Evolutionary conservation across 2,888 invertebrate species (phyloP), one percentile per base, ranked within the genome.

Genomic region (Gymnoscelis rufifasciata): DNA sequence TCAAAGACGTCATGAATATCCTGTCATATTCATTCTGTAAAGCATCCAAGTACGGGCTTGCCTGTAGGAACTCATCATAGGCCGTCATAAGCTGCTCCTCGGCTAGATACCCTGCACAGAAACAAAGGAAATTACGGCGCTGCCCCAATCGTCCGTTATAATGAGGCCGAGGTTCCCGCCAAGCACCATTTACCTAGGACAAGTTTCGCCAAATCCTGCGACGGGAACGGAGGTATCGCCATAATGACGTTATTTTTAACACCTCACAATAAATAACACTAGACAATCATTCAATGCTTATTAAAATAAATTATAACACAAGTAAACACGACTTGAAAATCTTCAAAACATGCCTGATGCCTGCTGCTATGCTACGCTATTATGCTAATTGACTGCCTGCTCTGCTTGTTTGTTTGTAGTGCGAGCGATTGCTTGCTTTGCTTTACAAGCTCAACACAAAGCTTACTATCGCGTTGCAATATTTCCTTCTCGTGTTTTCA

Each of bases 61-160:
- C 79, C 64, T 83, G 80, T 1, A 89, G 65, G 55, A 89, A 88
- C 62, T 88, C 88, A 73, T 88, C 86, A 62, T 88, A 88, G 0
- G 83, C 86, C 23, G 83, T 83, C 86, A 84, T 84, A 47, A 88
- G 75, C 64, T 88, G 83, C 62, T 88, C 87, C 54, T 88, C 88
- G 19, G 83, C 83, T 31, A 89, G 70, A 57, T 89, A 88, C 41
- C 88, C 89, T 89, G 66, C 24, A 67, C 66, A 51, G 19, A 51
- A 56, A 56, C 46, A 57, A 55, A 47, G 46, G 47, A 54, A 49
- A 38, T 48, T 23, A 52, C 23, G 51, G 38, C 35, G 38, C 28
- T 41, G 23, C 31, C 37, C 14, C n/a, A 14, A 28, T 35, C 46
- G 39, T 41, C 61, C 61, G 66, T 66, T 67, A 63, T 19, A 35